Percentiles rank a stretch among this genome's conserved stretches.
These are phyloP conservation scores for Cinclus cinclus DNA, from an alignment of 2,113 vertebrate species.

Conservation along the genomic window DNA sequence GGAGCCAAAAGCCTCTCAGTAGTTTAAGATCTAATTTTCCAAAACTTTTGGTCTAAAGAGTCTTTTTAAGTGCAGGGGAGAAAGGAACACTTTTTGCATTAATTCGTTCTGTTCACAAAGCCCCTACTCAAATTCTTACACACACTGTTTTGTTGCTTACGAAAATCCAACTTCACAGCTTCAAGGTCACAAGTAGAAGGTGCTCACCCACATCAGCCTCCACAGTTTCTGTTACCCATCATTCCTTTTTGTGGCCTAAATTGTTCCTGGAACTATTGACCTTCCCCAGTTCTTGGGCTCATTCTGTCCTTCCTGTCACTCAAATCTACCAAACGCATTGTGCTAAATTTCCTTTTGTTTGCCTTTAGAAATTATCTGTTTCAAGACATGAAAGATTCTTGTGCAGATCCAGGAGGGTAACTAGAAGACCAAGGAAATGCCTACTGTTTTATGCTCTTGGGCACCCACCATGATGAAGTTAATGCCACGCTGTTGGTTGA, in stretches of 20 bases:
- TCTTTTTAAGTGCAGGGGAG: background rate
- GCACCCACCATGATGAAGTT: background rate
- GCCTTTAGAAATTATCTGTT: background rate
- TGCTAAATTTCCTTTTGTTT: background rate
- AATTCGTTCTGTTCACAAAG: background rate
- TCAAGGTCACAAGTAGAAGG: background rate
- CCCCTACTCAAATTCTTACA: background rate
- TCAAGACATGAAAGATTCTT: background rate
- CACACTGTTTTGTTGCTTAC: background rate
- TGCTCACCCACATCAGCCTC: background rate
- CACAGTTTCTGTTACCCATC: background rate
- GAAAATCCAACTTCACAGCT: background rate
- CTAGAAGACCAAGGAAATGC: background rate
- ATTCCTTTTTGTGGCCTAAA: background rate
- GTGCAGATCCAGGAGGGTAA: background rate
- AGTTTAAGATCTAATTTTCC: conserved; percentile 26
- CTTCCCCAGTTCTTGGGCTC: background rate
- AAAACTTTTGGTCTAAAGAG: conserved; percentile 25
- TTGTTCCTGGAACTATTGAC: background rate
- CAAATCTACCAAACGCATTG: background rate
- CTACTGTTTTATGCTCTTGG: background rate
- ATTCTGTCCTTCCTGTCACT: background rate
- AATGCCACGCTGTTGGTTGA: background rate
- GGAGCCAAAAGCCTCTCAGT: background rate
- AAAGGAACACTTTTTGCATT: background rate